phyloP scores from a whole-genome alignment of 2,888 invertebrate species.

The Limenitis arthemis region DNA sequence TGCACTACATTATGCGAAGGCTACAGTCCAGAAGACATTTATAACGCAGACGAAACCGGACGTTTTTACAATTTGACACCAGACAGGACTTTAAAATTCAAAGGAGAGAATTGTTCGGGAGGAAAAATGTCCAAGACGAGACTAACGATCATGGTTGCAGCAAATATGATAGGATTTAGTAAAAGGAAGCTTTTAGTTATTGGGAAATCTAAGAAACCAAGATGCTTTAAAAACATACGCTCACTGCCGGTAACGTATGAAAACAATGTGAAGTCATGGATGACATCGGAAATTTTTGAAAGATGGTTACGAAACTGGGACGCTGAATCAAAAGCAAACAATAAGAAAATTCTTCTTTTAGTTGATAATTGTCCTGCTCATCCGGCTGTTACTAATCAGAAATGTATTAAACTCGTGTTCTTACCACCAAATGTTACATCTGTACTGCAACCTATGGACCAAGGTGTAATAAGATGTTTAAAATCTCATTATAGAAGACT shows the following conservation, averaged over 20 bases:
- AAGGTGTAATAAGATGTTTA: constrained; percentile 21
- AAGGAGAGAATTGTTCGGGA: constrained; percentile 31
- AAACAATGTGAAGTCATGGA: constrained; percentile 36
- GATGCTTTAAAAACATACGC: constrained; percentile 23
- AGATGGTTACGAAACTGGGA: constrained; percentile 30
- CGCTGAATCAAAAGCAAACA: constrained; percentile 14
- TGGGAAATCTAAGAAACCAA: constrained; percentile 1
- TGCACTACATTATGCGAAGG: constrained; percentile 19
- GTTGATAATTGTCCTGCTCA: constrained; percentile 25
- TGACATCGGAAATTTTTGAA: constrained; percentile 33
- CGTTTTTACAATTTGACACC: constrained; percentile 31
- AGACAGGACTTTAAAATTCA: constrained; percentile 29
- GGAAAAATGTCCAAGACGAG: constrained; percentile 32
- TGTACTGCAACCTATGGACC: constrained; percentile 20
- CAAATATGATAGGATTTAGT: background rate
- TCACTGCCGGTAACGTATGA: constrained; percentile 27
- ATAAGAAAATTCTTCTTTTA: constrained; percentile 24
- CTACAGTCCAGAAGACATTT: constrained; percentile 26
- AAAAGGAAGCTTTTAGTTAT: background rate
- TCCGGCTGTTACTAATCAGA: constrained; percentile 21
- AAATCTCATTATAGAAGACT: background rate
- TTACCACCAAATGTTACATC: constrained; percentile 20
- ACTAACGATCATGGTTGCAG: constrained; percentile 32
- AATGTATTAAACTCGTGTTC: constrained; percentile 28
- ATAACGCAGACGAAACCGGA: constrained; percentile 32